phyloP scores from a whole-genome alignment of 2,113 vertebrate genomes.

The Entosphenus tridentatus region DNA sequence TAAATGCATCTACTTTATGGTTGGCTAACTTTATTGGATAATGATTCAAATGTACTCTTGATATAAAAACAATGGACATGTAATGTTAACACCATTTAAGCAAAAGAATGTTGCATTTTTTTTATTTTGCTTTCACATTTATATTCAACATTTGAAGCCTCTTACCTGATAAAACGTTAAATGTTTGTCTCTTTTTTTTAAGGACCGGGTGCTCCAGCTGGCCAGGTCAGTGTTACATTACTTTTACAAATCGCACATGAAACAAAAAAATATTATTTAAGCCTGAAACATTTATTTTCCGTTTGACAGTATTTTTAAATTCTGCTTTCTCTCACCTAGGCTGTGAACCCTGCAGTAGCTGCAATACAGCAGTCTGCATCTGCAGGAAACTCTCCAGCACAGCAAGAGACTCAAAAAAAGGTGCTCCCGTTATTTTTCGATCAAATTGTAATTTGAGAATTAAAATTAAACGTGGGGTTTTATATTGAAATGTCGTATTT shows the following conservation, averaged over 20 bases:
- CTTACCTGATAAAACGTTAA: not conserved
- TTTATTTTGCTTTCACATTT: too few relatives aligned
- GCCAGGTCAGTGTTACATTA: conserved; percentile 16
- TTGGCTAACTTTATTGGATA: too few relatives aligned
- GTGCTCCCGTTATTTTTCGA: not conserved
- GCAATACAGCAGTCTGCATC: conserved; percentile 23
- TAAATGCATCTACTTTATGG: too few relatives aligned
- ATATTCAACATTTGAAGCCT: not conserved
- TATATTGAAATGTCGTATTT: too few relatives aligned
- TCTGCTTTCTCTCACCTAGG: conserved; percentile 16
- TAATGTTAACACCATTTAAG: too few relatives aligned
- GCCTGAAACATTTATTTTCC: too few relatives aligned
- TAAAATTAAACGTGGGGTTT: too few relatives aligned
- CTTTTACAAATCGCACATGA: conserved; percentile 11
- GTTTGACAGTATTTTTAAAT: too few relatives aligned
- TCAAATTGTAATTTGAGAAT: too few relatives aligned
- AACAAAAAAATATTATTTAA: not conserved
- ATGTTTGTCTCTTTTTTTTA: conserved; percentile 13
- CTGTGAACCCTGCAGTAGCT: conserved; percentile 17
- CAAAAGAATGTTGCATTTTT: too few relatives aligned
- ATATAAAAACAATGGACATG: too few relatives aligned
- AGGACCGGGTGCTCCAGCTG: conserved; percentile 13
- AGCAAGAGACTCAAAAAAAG: conserved; percentile 43
- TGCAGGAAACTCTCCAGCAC: conserved; percentile 29
- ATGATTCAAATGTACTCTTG: too few relatives aligned